A percentile compares a stretch with the other conserved stretches of the same genome.
Conservation (phyloP, 1,140 invertebrate species). For the Drosophila serrata region DNA sequence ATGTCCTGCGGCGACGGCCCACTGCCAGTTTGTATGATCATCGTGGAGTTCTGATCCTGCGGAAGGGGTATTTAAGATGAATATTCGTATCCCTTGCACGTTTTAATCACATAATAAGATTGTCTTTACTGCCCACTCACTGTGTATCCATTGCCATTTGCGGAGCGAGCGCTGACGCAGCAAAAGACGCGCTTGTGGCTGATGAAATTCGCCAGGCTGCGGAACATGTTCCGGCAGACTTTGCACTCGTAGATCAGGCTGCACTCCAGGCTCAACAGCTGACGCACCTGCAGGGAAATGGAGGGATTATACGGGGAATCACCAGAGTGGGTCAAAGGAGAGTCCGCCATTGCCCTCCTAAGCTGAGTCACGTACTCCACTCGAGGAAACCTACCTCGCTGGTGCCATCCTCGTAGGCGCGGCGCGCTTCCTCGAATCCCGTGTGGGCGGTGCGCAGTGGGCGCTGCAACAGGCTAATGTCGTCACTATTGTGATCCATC, state of each 20-base stretch:
- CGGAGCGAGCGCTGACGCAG: conserved; percentile 70
- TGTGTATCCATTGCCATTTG: conserved; percentile 85
- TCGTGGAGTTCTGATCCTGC: conserved; percentile 71
- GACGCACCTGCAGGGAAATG: conserved; percentile 87
- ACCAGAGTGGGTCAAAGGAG: conserved; percentile 9
- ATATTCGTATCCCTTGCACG: neutral
- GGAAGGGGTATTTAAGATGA: neutral
- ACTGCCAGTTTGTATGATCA: conserved; percentile 62
- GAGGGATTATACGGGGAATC: conserved; percentile 1
- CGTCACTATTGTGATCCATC: conserved; percentile 72
- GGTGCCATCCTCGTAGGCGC: conserved; percentile 88
- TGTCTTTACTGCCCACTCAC: conserved; percentile 86
- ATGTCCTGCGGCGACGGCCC: conserved; percentile 57
- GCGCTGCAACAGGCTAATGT: conserved; percentile 88
- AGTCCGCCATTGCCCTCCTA: conserved; percentile 58
- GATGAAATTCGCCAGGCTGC: conserved; percentile 93
- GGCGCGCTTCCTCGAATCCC: conserved; percentile 87
- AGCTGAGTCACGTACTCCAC: conserved; percentile 72
- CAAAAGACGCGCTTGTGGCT: conserved; percentile 94
- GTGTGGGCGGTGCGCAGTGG: conserved; percentile 88
- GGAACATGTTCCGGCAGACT: conserved; percentile 93
- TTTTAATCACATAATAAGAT: neutral
- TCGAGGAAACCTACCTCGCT: conserved; percentile 85
- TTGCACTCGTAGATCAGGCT: conserved; percentile 94
- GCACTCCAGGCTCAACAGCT: conserved; percentile 91